Base-by-base conservation (phyloP, 2,888 invertebrate genomes). In the Biston betularia region DNA sequence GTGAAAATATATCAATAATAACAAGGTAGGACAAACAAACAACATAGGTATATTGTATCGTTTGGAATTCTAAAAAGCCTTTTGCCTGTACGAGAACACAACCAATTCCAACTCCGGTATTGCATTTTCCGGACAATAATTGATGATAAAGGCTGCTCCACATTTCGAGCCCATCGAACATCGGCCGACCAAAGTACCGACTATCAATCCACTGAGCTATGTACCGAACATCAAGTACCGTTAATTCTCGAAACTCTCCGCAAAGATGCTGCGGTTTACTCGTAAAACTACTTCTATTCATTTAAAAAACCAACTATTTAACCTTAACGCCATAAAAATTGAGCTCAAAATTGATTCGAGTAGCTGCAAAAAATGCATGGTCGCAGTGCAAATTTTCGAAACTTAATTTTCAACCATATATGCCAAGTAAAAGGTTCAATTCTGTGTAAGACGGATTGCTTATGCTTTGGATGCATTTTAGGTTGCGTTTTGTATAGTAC, bases 151-250 rank as follows among this genome's bases (percentile, higher is more conserved):
- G 38, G 46, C 46, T 62, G 54, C 46, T 62, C 62, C 54, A 62
- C 62, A 48, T 54, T 54, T 48, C 24, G 24, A 33, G 46, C 6
- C 14, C 56, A 34, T 33, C 45, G 49, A 34, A 34, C 34, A 34
- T 45, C 42, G 8, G 15, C 40, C 45, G 24, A 44, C 12, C 42
- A 57, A 61, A 68, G 70, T 69, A 49, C 59, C 24, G 61, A 64
- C 71, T 70, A 71, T 73, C 71, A 68, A 69, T 73, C 67, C 65
- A 57, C 62, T 69, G 70, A 70, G 56, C 63, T 79, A 54, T 55
- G 45, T 45, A 65, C 61, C 55, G 52, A 88, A 88, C 90, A 88
- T 77, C 87, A 87, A 79, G 73, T 86, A 89, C 91, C 89, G 90
- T 90, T 90, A 90, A 80, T 79, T 73, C 81, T 83, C 79, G 82